A percentile compares a stretch with the other conserved stretches of the same genome.
Conservation (phyloP, 2,113 vertebrate genomes). For the Ondatra zibethicus region DNA sequence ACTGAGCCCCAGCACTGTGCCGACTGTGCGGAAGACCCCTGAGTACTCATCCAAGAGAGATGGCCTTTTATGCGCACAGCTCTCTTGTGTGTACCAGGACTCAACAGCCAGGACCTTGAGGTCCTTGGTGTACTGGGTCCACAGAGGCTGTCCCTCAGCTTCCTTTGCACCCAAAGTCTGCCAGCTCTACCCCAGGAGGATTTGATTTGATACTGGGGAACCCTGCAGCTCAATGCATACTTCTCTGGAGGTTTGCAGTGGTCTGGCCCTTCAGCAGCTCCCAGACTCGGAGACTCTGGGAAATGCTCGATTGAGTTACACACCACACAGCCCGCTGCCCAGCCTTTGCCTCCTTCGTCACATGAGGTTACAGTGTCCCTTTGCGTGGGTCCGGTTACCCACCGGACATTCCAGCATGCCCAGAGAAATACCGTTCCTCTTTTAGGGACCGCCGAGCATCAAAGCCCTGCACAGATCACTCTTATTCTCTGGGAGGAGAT, state of each 20-base stretch:
- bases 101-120: fast-evolving
- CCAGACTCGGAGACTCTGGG: too few relatives aligned
- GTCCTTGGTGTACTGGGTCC: fast-evolving
- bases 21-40: fast-evolving
- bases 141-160: fast-evolving
- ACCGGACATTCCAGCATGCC: neutral
- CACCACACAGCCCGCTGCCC: fast-evolving
- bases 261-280: neutral
- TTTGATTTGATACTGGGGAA: neutral
- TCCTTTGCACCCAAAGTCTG: neutral
- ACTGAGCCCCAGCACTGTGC: neutral
- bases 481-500: neutral
- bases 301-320: neutral
- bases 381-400: slow-evolving; percentile 47
- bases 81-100: neutral
- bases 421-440: neutral
- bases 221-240: fast-evolving
- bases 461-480: neutral
- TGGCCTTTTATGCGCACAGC: fast-evolving
- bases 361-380: slow-evolving; percentile 5
- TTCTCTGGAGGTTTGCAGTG: neutral
- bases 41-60: fast-evolving
- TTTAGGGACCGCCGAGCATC: slow-evolving; percentile 39
- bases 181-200: neutral
- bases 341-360: neutral